A percentile compares a stretch with the other conserved stretches of the same genome.
phyloP scores from a whole-genome alignment of 53 echinoderm and acorn worm genomes.

The Pentamera pediparva region DNA sequence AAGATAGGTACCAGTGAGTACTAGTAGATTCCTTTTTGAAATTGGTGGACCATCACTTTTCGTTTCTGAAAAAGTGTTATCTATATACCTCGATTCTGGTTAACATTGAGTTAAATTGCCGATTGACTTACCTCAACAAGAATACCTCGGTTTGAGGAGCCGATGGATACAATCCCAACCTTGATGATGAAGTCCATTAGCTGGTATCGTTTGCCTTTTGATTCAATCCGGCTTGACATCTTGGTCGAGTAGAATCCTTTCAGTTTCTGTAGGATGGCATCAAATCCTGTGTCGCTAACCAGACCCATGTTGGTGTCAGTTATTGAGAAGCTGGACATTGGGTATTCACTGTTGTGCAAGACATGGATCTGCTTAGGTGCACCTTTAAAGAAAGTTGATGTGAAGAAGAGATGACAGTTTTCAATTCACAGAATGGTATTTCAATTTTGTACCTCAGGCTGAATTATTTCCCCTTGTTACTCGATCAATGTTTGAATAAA shows the following conservation, averaged over 20 bases:
- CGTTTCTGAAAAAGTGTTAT: too few species aligned
- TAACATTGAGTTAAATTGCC: too few species aligned
- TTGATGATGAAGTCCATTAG: constrained; percentile 83
- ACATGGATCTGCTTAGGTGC: constrained; percentile 75
- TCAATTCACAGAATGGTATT: background rate
- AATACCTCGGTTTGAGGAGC: constrained; percentile 78
- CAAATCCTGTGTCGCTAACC: constrained; percentile 80
- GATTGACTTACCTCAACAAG: constrained; percentile 82
- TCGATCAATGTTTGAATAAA: too few species aligned
- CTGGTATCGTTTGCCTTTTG: constrained; percentile 86
- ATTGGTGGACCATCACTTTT: too few species aligned
- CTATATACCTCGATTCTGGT: too few species aligned
- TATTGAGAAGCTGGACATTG: constrained; percentile 68
- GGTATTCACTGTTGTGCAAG: constrained; percentile 90
- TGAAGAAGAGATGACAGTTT: background rate
- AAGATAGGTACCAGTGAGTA: too few species aligned
- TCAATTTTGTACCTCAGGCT: background rate
- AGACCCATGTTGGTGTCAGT: constrained; percentile 72
- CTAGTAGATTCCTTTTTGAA: too few species aligned
- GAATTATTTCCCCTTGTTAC: background rate
- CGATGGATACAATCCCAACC: constrained; percentile 79
- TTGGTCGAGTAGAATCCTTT: constrained; percentile 89
- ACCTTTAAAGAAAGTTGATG: constrained; percentile 16
- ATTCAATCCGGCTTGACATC: constrained; percentile 80
- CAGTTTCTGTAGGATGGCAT: constrained; percentile 85